Evolutionary conservation across 92 coral and sea anemone species (phyloP).

Genomic region (Porites cylindrica): DNA sequence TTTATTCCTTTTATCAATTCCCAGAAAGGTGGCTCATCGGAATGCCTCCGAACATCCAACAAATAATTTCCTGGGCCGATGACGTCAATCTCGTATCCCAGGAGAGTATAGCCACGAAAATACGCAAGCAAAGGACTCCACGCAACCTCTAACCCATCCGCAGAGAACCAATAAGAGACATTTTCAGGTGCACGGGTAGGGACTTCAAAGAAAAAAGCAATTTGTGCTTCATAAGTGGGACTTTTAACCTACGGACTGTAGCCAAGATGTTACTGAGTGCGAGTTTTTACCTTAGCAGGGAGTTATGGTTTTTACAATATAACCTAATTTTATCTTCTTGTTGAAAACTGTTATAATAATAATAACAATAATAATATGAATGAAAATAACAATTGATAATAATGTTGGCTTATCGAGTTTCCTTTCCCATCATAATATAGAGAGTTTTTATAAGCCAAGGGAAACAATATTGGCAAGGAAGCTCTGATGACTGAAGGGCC

Average conservation of each 20-base stretch:
- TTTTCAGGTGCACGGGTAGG: conserved; percentile 40
- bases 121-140: conserved; percentile 37
- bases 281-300: background rate
- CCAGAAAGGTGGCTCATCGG: background rate
- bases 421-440: too few species aligned
- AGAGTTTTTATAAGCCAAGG: too few species aligned
- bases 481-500: too few species aligned
- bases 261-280: too few species aligned
- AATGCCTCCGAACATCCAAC: background rate
- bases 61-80: background rate
- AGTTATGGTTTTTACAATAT: background rate
- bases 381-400: too few species aligned
- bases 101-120: conserved; percentile 17
- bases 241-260: background rate
- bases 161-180: background rate
- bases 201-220: background rate
- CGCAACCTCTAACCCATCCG: background rate
- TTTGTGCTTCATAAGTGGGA: background rate
- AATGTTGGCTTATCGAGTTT: too few species aligned
- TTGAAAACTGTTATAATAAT: too few species aligned
- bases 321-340: too few species aligned
- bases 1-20: background rate
- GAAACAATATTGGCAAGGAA: too few species aligned
- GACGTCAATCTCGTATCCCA: conserved; percentile 2
- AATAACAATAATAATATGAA: too few species aligned